phyloP scores from a whole-genome alignment of 2,113 vertebrate genomes.

The Promerops cafer region DNA sequence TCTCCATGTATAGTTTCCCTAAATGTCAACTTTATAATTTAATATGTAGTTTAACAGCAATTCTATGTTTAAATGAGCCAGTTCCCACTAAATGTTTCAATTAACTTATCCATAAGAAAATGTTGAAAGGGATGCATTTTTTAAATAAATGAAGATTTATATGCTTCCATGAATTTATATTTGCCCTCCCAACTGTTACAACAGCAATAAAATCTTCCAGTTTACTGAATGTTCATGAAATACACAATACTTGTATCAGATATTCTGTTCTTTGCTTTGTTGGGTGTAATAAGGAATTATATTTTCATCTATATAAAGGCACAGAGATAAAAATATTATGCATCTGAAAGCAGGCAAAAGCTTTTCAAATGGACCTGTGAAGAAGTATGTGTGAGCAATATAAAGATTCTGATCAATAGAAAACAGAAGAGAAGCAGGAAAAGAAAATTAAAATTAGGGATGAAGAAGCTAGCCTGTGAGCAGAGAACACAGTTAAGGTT shows the following conservation, averaged over 20 bases:
- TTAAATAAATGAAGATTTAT: neutral
- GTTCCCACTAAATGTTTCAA: neutral
- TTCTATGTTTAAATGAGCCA: constrained; percentile 38
- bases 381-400: neutral
- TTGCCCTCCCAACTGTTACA: neutral
- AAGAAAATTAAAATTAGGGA: neutral
- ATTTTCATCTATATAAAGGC: neutral
- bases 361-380: neutral
- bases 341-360: neutral
- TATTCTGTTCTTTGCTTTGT: neutral
- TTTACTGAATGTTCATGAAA: neutral
- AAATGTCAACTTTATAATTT: constrained; percentile 18
- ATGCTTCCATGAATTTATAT: neutral
- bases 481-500: neutral
- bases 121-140: neutral
- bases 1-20: neutral
- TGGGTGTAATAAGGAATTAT: neutral
- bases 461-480: neutral
- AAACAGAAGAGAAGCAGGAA: neutral
- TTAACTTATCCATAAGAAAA: neutral
- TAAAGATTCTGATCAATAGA: neutral
- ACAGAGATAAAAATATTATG: neutral
- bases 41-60: constrained; percentile 25
- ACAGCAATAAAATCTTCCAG: neutral
- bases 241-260: neutral